Percentiles rank a stretch among this genome's conserved stretches.
These are phyloP conservation scores for Tortrix viridana DNA, from an alignment of 2,888 invertebrate species.

Conservation along the genomic window DNA sequence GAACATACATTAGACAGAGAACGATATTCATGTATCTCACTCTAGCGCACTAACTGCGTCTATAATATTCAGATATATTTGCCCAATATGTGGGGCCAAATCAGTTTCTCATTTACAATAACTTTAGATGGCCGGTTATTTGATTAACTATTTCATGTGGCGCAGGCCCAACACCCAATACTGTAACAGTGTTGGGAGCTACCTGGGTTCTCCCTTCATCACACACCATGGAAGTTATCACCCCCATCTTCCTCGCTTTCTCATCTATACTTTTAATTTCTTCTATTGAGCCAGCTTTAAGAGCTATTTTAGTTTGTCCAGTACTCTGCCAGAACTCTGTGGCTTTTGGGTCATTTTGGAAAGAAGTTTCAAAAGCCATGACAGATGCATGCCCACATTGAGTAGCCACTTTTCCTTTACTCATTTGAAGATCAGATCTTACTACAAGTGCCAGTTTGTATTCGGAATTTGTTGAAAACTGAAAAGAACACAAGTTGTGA, in stretches of 20 bases:
- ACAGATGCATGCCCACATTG: conserved; percentile 21
- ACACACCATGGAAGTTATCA: conserved; percentile 12
- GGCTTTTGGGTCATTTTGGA: conserved; percentile 2
- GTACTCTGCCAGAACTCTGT: conserved; percentile 9
- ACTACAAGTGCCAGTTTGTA: conserved; percentile 12
- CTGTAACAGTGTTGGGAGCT: conserved; percentile 17
- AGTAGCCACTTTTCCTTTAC: conserved; percentile 9
- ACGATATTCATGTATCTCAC: too few species aligned
- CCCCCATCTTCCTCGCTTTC: conserved; percentile 4
- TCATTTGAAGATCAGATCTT: conserved; percentile 12
- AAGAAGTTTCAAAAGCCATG: conserved; percentile 7
- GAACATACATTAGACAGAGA: too few species aligned
- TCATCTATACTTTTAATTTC: conserved; percentile 1
- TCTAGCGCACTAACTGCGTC: too few species aligned
- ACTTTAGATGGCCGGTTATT: conserved; percentile 11
- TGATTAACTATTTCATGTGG: conserved; percentile 8
- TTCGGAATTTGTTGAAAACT: conserved; percentile 8
- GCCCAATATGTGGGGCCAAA: too few species aligned
- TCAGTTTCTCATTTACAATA: not conserved
- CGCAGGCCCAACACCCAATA: conserved; percentile 13
- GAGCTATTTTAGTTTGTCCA: conserved; percentile 15
- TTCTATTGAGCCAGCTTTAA: conserved; percentile 6
- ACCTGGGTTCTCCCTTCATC: conserved; percentile 6
- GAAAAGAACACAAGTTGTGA: not conserved
- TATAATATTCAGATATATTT: too few species aligned